Evolutionary conservation across 1,140 invertebrate genomes (phyloP).

Genomic region (Aradophagus sp.): DNA sequence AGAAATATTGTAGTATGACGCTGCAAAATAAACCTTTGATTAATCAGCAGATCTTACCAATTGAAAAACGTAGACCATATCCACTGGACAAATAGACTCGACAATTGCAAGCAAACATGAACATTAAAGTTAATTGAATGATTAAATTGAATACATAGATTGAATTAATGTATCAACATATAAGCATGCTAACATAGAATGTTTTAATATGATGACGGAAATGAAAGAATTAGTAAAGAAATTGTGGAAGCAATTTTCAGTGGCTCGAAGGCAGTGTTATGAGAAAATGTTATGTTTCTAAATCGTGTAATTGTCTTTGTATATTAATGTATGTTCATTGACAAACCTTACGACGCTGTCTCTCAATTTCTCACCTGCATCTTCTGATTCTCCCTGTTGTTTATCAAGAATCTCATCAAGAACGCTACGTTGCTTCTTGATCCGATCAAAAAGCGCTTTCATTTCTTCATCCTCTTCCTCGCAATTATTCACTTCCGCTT

Average conservation of each 20-base stretch:
- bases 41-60: constrained; percentile 25
- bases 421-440: constrained; percentile 81
- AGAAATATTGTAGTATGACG: no score
- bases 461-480: constrained; percentile 77
- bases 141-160: no score
- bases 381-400: constrained; percentile 74
- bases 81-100: constrained; percentile 28
- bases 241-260: no score
- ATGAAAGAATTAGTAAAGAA: no score
- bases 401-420: constrained; percentile 81
- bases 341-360: no score
- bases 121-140: no score
- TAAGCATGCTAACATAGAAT: no score
- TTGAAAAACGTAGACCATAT: constrained; percentile 3
- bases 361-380: constrained; percentile 67
- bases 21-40: constrained; percentile 1
- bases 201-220: no score
- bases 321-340: constrained; percentile 7
- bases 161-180: no score
- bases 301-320: no score
- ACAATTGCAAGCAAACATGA: constrained; percentile 38
- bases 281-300: no score
- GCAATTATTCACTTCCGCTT: constrained; percentile 61
- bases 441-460: constrained; percentile 79
- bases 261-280: no score